Base-by-base conservation (phyloP, 2,113 vertebrate species). In the Catagonus wagneri region DNA sequence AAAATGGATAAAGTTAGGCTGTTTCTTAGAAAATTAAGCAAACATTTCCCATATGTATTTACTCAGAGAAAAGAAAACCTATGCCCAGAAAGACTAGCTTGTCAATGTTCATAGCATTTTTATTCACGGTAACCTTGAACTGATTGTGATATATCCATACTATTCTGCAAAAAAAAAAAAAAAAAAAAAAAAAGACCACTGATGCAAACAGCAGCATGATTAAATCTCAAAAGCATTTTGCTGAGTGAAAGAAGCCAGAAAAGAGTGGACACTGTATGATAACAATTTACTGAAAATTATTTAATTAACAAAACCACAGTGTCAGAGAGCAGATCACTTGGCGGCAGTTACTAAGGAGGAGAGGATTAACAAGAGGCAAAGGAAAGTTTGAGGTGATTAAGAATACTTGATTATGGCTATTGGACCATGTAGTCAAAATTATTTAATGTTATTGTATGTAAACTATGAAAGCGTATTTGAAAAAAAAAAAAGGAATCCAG, bases 1-100 rank as follows among this genome's bases (percentile, higher is more conserved):
- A 92, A 87, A 58, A 34, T 36, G 61, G 6, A 52, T 78, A 11
- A 79, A 83, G 58, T 86, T 81, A 83, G 44, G 11, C 11, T 17
- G 80, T 78, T 79, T 89, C 63, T 94, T 71, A 58, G 56, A 83
- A 44, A 92, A 52, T 63, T 52, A 89, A 92, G 81, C 2, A 60
- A 36, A 65, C 52, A 66, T 39, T 81, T 23, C 60, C 60, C 60
- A 75, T 69, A 44, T 63, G 7, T n/a, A 50, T 88, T 76, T 91
- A 34, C 50, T 22, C 7, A 60, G 25, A 58, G 10, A 88, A 87
- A 54, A 65, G 8, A 69, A 72, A 92, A 89, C 23, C 56, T 61
- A 61, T 61, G 60, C 23, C 60, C 60, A 61, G 32, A 91, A 78
- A 79, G 56, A 83, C 66, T 63, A 44, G 7, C 29, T 23, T 25